Percentiles rank a stretch among this genome's conserved stretches.
phyloP scores from a whole-genome alignment of 2,888 invertebrate species.

The Sisyra terminalis region DNA sequence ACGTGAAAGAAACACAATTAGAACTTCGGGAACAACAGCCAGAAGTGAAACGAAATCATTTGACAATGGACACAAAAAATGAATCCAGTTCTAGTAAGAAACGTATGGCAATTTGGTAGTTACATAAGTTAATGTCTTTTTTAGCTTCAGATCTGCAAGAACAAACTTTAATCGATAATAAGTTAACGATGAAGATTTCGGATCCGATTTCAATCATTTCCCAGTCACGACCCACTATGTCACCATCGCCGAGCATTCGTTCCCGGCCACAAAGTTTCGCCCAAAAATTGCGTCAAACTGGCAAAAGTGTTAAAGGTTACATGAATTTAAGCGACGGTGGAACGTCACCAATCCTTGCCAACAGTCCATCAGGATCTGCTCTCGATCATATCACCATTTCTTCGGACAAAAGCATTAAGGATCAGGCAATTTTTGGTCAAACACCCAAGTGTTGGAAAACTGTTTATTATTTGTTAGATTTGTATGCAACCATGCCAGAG shows the following conservation, averaged over 20 bases:
- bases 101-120: neutral
- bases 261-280: slow-evolving; percentile 74
- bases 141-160: slow-evolving; percentile 47
- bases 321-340: slow-evolving; percentile 65
- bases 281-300: slow-evolving; percentile 69
- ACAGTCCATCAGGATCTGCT: slow-evolving; percentile 42
- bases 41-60: slow-evolving; percentile 21
- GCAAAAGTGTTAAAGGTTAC: slow-evolving; percentile 73
- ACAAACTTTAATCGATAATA: slow-evolving; percentile 34
- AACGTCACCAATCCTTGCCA: slow-evolving; percentile 48
- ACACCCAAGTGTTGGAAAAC: slow-evolving; percentile 88
- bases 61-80: slow-evolving; percentile 27
- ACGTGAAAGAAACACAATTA: slow-evolving; percentile 85
- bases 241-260: slow-evolving; percentile 36
- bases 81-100: slow-evolving; percentile 41
- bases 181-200: slow-evolving; percentile 25
- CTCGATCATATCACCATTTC: slow-evolving; percentile 31
- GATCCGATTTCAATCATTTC: slow-evolving; percentile 24
- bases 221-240: slow-evolving; percentile 26
- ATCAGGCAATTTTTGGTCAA: slow-evolving; percentile 19
- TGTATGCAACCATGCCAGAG: slow-evolving; percentile 90
- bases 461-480: slow-evolving; percentile 76
- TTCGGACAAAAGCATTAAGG: slow-evolving; percentile 29
- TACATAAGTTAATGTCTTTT: slow-evolving; percentile 6
- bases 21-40: slow-evolving; percentile 65